Evolutionary conservation across 2,888 invertebrate genomes (phyloP).

Genomic region (Caenorhabditis afra): DNA sequence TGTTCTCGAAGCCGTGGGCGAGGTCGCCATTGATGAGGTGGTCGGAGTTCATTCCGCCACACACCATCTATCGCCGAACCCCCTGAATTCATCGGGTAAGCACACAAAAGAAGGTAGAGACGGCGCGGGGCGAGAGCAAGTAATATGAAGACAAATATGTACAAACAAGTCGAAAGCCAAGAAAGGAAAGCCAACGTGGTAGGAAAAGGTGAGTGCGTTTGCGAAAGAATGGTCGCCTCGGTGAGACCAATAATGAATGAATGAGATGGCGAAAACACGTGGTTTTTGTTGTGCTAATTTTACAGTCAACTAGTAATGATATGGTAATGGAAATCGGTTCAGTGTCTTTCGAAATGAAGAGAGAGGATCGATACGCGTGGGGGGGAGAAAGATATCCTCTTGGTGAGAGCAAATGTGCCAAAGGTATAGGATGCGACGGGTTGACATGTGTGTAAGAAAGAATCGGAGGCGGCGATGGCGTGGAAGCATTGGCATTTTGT

Average conservation of each 20-base stretch:
- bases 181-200: conserved; percentile 33
- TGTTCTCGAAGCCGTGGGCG: conserved; percentile 76
- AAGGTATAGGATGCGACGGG: conserved; percentile 50
- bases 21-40: conserved; percentile 72
- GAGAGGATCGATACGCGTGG: conserved; percentile 21
- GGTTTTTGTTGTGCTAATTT: conserved; percentile 43
- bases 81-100: conserved; percentile 23
- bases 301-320: conserved; percentile 8
- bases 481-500: conserved; percentile 59
- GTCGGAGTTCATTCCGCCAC: conserved; percentile 70
- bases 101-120: conserved; percentile 24
- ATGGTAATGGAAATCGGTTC: conserved; percentile 27
- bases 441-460: conserved; percentile 56
- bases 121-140: conserved; percentile 16
- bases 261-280: neutral
- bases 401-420: conserved; percentile 47
- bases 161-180: conserved; percentile 30
- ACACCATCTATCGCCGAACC: conserved; percentile 67
- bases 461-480: conserved; percentile 56
- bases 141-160: conserved; percentile 59
- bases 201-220: conserved; percentile 24
- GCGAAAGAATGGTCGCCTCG: neutral
- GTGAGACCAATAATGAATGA: conserved; percentile 22
- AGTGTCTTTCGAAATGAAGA: conserved; percentile 6
- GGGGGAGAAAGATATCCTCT: conserved; percentile 12